phyloP scores from a whole-genome alignment of 2,888 invertebrate genomes.

The Leptopilina drosophilae region DNA sequence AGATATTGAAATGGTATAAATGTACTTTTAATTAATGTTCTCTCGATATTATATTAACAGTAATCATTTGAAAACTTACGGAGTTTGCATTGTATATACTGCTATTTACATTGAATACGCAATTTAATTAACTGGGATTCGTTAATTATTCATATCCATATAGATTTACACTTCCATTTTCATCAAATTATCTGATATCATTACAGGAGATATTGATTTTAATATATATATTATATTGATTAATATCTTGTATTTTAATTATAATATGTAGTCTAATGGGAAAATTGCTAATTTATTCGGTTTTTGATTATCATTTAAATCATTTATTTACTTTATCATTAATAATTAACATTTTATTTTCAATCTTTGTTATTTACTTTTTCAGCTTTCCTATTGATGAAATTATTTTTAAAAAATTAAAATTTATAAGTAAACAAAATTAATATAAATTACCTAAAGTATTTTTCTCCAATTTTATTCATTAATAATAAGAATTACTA shows the following conservation, averaged over 20 bases:
- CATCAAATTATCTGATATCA: background rate
- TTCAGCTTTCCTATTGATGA: too few species aligned
- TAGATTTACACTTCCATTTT: background rate
- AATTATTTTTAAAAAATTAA: too few species aligned
- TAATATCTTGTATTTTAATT: background rate
- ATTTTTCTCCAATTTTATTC: too few species aligned
- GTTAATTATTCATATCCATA: slow-evolving; percentile 8
- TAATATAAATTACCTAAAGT: too few species aligned
- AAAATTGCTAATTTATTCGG: too few species aligned
- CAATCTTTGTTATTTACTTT: too few species aligned
- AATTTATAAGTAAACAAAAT: too few species aligned
- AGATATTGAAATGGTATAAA: background rate
- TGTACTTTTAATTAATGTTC: background rate
- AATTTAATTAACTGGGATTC: slow-evolving; percentile 3
- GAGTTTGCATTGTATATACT: background rate
- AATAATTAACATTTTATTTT: too few species aligned
- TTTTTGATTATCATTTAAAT: too few species aligned
- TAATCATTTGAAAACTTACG: background rate
- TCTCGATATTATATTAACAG: background rate
- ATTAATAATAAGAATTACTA: too few species aligned
- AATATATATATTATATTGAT: too few species aligned
- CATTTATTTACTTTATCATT: too few species aligned
- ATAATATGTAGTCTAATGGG: background rate
- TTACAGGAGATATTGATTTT: background rate
- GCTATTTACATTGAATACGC: slow-evolving; percentile 3